These are phyloP conservation scores for Chaenogobius annularis DNA, from an alignment of 2,113 vertebrate species.

Conservation along the genomic window DNA sequence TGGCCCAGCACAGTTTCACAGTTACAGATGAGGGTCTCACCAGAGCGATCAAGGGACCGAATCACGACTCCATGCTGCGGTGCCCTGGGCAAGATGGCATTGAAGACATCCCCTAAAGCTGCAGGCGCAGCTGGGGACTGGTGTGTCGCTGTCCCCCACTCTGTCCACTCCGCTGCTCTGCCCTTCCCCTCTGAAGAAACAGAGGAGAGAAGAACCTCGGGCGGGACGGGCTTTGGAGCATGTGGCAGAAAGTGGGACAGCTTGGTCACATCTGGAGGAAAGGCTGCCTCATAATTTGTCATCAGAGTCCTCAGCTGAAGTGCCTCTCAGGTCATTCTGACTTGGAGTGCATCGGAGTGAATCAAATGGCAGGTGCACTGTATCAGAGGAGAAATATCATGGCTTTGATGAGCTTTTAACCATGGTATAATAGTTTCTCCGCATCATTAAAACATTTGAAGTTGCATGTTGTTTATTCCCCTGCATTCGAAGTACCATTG, in stretches of 20 bases:
- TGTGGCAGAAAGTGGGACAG: slow-evolving; percentile 68
- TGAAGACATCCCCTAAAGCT: slow-evolving; percentile 49
- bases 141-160: slow-evolving; percentile 33
- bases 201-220: slow-evolving; percentile 33
- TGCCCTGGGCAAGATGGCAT: slow-evolving; percentile 47
- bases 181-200: slow-evolving; percentile 39
- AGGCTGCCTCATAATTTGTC: slow-evolving; percentile 39
- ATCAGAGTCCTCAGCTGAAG: slow-evolving; percentile 49
- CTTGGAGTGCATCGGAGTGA: slow-evolving; percentile 10
- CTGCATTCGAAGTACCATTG: neutral
- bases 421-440: neutral
- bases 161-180: slow-evolving; percentile 37
- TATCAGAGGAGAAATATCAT: neutral
- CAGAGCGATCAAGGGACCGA: slow-evolving; percentile 49
- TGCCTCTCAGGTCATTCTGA: slow-evolving; percentile 10
- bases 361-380: slow-evolving; percentile 18
- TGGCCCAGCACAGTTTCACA: slow-evolving; percentile 40
- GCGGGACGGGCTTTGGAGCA: slow-evolving; percentile 46
- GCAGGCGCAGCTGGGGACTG: slow-evolving; percentile 59
- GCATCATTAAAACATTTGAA: neutral
- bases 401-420: neutral
- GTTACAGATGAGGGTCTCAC: slow-evolving; percentile 46
- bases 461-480: neutral
- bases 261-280: slow-evolving; percentile 65
- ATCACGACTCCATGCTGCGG: slow-evolving; percentile 31